These are phyloP conservation scores for Oreotragus oreotragus DNA, from an alignment of 2,113 vertebrate genomes.

Conservation along the genomic window DNA sequence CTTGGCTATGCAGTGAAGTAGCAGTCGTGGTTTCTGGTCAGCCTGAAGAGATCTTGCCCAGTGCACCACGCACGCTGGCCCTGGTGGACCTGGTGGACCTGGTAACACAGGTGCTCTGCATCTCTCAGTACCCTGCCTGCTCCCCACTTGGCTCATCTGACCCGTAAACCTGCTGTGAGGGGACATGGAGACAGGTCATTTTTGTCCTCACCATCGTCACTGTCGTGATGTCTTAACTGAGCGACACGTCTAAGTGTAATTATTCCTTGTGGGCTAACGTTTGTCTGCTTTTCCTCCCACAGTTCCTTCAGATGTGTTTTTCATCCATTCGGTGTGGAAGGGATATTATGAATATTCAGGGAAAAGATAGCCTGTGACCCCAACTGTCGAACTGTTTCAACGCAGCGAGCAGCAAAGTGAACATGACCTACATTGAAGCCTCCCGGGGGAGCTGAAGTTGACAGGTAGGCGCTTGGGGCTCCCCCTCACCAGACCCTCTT, in stretches of 20 bases:
- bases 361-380: constrained; percentile 89
- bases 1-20: rapidly evolving
- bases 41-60: rapidly evolving
- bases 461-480: constrained; percentile 83
- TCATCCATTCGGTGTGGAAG: constrained; percentile 91
- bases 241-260: rapidly evolving
- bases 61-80: rapidly evolving
- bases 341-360: constrained; percentile 97
- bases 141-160: rapidly evolving
- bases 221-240: not conserved
- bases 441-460: constrained; percentile 89
- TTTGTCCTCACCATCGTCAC: not conserved
- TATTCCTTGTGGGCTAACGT: not conserved
- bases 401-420: not conserved
- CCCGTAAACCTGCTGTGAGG: rapidly evolving
- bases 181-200: rapidly evolving
- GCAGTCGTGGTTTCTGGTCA: not conserved
- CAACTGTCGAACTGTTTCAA: constrained; percentile 92
- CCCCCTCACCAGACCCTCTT: rapidly evolving
- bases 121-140: not conserved
- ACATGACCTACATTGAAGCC: constrained; percentile 82
- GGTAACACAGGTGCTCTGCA: not conserved
- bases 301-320: constrained; percentile 97
- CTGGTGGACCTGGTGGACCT: not conserved
- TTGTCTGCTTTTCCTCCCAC: not conserved